phyloP scores from a whole-genome alignment of 2,797 vertebrate species.

The Masticophis lateralis region DNA sequence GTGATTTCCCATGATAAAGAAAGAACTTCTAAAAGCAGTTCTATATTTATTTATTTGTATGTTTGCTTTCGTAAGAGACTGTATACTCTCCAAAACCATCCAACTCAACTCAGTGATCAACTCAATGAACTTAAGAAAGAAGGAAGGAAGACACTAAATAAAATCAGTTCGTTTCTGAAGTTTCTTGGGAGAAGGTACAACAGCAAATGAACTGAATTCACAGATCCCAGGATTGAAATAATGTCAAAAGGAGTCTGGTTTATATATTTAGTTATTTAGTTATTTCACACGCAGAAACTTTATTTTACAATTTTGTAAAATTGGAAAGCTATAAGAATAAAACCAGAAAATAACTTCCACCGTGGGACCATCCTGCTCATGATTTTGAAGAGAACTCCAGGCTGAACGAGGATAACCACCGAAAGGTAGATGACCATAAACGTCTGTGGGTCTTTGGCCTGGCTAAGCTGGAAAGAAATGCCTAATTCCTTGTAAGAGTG shows the following conservation, averaged over 20 bases:
- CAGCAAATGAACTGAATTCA: neutral
- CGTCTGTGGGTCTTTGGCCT: neutral
- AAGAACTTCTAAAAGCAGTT: neutral
- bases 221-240: neutral
- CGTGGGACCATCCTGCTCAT: neutral
- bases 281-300: neutral
- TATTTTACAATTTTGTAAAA: neutral
- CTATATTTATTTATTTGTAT: neutral
- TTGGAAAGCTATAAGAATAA: neutral
- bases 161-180: neutral
- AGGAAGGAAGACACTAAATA: neutral
- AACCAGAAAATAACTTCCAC: neutral
- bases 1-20: neutral
- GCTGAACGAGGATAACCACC: neutral
- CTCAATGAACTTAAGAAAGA: neutral
- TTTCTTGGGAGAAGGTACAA: neutral
- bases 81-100: neutral
- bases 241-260: neutral
- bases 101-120: neutral
- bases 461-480: neutral
- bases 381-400: neutral
- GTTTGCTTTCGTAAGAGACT: neutral
- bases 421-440: neutral
- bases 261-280: neutral
- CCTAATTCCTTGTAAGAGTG: neutral